Conservation (phyloP, 2,888 invertebrate species). For the Malthinus seriepunctatus region DNA sequence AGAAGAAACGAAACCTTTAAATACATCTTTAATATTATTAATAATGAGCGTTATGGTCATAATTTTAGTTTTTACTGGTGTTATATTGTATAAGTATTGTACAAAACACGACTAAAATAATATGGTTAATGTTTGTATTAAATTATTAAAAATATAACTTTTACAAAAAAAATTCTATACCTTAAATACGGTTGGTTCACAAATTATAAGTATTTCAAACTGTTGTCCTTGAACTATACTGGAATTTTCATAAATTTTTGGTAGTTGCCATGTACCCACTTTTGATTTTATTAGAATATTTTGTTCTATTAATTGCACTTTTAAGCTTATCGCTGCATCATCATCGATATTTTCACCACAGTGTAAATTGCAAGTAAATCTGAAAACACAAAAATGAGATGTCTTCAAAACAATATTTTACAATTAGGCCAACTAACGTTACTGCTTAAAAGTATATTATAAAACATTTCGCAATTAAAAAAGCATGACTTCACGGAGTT, state of each 20-base stretch:
- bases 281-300: constrained; percentile 8
- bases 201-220: constrained; percentile 18
- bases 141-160: too few relatives aligned
- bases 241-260: constrained; percentile 2
- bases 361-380: constrained; percentile 10
- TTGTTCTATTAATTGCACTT: neutral
- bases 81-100: constrained; percentile 19
- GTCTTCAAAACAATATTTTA: too few relatives aligned
- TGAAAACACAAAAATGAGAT: neutral
- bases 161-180: too few relatives aligned
- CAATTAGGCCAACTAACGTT: too few relatives aligned
- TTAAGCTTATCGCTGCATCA: constrained; percentile 12
- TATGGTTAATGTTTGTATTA: too few relatives aligned
- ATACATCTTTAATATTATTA: constrained; percentile 11
- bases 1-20: constrained; percentile 1
- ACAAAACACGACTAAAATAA: constrained; percentile 12
- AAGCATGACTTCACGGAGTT: too few relatives aligned
- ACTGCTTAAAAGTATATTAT: too few relatives aligned
- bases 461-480: too few relatives aligned
- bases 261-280: constrained; percentile 2
- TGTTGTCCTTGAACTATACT: constrained; percentile 2
- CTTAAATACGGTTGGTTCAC: constrained; percentile 19
- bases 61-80: constrained; percentile 15
- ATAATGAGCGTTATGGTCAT: constrained; percentile 17
- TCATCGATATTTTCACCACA: constrained; percentile 10